Evolutionary conservation across 2,113 vertebrate genomes (phyloP), one percentile per base, ranked within the genome.

Genomic region (Eretmochelys imbricata): DNA sequence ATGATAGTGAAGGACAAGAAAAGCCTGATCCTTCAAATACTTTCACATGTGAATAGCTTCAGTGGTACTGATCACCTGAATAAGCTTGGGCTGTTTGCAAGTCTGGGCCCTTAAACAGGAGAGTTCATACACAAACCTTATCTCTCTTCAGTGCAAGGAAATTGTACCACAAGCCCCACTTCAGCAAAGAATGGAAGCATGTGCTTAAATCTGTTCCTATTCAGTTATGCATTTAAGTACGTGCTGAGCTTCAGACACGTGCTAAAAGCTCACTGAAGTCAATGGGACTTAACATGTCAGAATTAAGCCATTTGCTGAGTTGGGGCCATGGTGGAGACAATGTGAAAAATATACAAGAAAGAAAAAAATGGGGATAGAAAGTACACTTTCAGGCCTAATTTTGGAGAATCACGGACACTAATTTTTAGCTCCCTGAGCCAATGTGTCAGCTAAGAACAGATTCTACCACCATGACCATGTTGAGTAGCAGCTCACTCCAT

Each of bases 361-460:
- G 62, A 69, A n/a, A 35, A n/a, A 42, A 8, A 57, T 54, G 27
- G 10, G n/a, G 62, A 76, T 84, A 72, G 83, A 62, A 4, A 27
- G 78, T n/a, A 49, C 51, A 85, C 59, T 86, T 59, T 62, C 84
- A 86, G 49, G 38, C 49, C 84, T 85, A 92, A 95, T 53, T 53
- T 62, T 94, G 35, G 65, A 69, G 65, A n/a, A n/a, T n/a, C 35
- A 3, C 27, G 20, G 84, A 90, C 50, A 86, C 17, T 31, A 17
- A 31, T 20, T 62, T 72, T 53, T 2, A 92, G 49, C 46, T 90
- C 78, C 95, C 93, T 91, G 89, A 95, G 91, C 95, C 0, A 16
- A 83, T 94, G 88, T 19, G 3, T 11, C 38, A 42, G 10, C 4
- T 5, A 46, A 22, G 72, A 22, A 11, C 38, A 22, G 35, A 69